A percentile compares a stretch with the other conserved stretches of the same genome.
phyloP scores from a whole-genome alignment of 2,888 invertebrate species.

The Seira ritae region DNA sequence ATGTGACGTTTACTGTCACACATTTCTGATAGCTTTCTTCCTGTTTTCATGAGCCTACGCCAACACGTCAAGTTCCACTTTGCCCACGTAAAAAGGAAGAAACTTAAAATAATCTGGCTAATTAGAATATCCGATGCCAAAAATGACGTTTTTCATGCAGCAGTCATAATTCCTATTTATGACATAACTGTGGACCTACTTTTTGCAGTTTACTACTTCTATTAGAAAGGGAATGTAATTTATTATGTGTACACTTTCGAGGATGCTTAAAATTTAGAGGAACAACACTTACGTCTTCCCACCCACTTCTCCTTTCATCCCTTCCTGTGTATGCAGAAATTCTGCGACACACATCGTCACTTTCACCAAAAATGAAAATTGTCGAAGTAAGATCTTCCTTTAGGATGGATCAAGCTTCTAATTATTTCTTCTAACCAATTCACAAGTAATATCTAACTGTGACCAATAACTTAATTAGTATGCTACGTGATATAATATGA shows the following conservation, averaged over 20 bases:
- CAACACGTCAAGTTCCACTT: no score
- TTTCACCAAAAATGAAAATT: constrained; percentile 45
- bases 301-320: not conserved
- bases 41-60: not conserved
- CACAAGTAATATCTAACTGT: not conserved
- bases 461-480: not conserved
- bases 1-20: not conserved
- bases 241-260: not conserved
- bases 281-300: constrained; percentile 20
- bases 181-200: not conserved
- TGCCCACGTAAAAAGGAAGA: no score
- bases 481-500: not conserved
- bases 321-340: not conserved
- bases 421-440: constrained; percentile 4
- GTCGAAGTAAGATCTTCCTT: constrained; percentile 31
- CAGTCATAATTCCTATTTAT: no score
- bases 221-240: constrained; percentile 13
- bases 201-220: no score
- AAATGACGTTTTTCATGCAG: no score
- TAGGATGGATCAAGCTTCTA: constrained; percentile 50
- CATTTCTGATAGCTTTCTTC: not conserved
- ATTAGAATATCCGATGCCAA: no score
- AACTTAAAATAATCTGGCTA: no score
- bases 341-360: constrained; percentile 13
- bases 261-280: not conserved